These are phyloP conservation scores for Albula glossodonta DNA, from an alignment of 2,113 vertebrate species.

Conservation along the genomic window DNA sequence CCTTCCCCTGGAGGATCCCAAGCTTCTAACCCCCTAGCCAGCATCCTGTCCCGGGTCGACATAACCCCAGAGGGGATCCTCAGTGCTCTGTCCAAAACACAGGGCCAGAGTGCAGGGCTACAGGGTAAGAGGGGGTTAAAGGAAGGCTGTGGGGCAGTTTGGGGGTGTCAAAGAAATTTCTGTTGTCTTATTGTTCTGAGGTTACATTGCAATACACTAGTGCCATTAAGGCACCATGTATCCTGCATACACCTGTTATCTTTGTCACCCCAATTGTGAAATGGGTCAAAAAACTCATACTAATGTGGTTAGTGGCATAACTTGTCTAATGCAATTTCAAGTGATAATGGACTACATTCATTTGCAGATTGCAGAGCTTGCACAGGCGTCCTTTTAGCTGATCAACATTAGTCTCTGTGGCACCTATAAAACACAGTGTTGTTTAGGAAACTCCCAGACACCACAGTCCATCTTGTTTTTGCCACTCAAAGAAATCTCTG, in stretches of 20 bases:
- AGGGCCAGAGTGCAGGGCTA: constrained; percentile 72
- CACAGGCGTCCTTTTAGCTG: too few species aligned
- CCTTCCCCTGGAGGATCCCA: constrained; percentile 64
- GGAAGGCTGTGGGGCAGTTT: neutral
- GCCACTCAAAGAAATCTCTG: neutral
- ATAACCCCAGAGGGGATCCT: constrained; percentile 92
- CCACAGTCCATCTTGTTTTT: neutral
- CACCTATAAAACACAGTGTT: too few species aligned
- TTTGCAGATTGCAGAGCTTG: too few species aligned
- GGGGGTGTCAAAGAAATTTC: neutral
- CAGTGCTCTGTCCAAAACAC: constrained; percentile 90
- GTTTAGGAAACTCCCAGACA: too few species aligned
- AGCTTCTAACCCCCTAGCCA: constrained; percentile 82
- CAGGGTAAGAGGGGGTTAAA: constrained; percentile 71
- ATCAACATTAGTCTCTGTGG: too few species aligned
- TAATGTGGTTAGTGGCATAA: neutral
- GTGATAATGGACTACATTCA: too few species aligned
- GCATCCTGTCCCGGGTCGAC: constrained; percentile 93
- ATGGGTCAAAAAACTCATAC: neutral
- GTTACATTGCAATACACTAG: neutral
- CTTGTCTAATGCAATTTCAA: neutral
- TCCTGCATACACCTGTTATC: neutral
- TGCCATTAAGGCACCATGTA: neutral
- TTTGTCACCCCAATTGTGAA: neutral
- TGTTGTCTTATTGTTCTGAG: neutral